Evolutionary conservation across 1,140 invertebrate genomes (phyloP), one percentile per base, ranked within the genome.

Genomic region (Nomia melanderi): DNA sequence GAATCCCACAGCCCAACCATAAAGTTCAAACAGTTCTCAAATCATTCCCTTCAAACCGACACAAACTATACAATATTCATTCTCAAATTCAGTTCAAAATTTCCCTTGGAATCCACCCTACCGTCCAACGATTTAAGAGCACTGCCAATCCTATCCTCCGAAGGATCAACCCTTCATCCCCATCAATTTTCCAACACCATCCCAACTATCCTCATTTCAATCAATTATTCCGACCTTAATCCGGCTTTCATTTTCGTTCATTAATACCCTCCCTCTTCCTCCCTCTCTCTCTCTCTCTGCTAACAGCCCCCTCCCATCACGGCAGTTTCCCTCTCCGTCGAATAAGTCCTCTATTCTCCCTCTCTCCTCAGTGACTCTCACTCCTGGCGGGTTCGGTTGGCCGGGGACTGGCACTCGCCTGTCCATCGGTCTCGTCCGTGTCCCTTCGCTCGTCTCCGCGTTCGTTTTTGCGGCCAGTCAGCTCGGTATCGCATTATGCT

Each of bases 401-500:
- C 62, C 56, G 20, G 36, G 23, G 27, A 41, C 33, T 65, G 63
- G 41, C 66, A 79, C 77, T 70, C 65, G 73, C 41, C 47, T 72
- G 77, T 74, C 67, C 67, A 57, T 84, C 66, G 72, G 65, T 78
- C 50, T 66, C 72, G 77, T 78, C 71, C 60, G 60, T 56, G 50
- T 56, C 69, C 69, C 65, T 65, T 75, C 69, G 59, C 78, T 80
- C 44, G 44, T 44, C 60, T 69, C 23, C 65, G 63, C 39, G 29
- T 33, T 50, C 59, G 41, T 65, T 79, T 84, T 50, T 70, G 79
- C 59, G 74, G 63, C 69, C 84, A 78, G 86, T 86, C 56, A 82
- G 81, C 75, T 83, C 81, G 66, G 78, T 82, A 82, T 85, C 85
- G 85, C 77, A 86, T 85, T 83, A 87, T 87, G 83, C 76, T 79